Evolutionary conservation across 2,888 invertebrate species (phyloP).

Genomic region (Leptopilina myrica): DNA sequence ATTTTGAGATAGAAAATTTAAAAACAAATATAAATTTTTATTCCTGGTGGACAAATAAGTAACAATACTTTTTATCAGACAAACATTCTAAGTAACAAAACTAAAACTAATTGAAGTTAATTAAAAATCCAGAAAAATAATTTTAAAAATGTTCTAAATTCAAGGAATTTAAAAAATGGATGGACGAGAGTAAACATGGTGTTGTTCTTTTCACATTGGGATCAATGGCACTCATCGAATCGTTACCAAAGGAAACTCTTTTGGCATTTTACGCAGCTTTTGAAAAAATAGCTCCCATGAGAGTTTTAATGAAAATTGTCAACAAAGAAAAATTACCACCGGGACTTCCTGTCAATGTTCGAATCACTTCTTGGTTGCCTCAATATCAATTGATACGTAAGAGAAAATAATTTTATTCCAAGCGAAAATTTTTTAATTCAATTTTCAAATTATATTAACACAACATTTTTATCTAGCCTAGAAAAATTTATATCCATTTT

Average conservation of each 20-base stretch:
- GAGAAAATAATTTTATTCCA: background rate
- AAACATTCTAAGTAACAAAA: too few species aligned
- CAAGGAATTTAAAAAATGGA: slow-evolving; percentile 64
- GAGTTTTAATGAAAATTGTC: slow-evolving; percentile 62
- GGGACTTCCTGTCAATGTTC: slow-evolving; percentile 63
- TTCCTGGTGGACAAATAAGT: too few species aligned
- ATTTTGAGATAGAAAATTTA: too few species aligned
- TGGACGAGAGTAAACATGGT: slow-evolving; percentile 63
- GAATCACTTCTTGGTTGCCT: slow-evolving; percentile 61
- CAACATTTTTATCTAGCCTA: too few species aligned
- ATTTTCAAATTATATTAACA: too few species aligned
- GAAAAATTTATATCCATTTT: too few species aligned
- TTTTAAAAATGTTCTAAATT: too few species aligned
- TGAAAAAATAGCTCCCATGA: slow-evolving; percentile 61
- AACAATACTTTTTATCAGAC: too few species aligned
- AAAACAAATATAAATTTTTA: too few species aligned
- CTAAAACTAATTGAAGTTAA: too few species aligned
- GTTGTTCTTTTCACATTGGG: slow-evolving; percentile 68
- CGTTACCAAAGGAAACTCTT: slow-evolving; percentile 59
- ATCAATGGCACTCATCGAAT: slow-evolving; percentile 62
- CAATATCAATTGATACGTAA: slow-evolving; percentile 53
- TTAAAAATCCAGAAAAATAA: too few species aligned
- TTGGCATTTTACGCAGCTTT: slow-evolving; percentile 59
- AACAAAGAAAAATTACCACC: slow-evolving; percentile 55
- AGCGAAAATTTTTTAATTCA: too few species aligned